Conservation (phyloP, 2,888 invertebrate genomes). For the Neelides folsomi region DNA sequence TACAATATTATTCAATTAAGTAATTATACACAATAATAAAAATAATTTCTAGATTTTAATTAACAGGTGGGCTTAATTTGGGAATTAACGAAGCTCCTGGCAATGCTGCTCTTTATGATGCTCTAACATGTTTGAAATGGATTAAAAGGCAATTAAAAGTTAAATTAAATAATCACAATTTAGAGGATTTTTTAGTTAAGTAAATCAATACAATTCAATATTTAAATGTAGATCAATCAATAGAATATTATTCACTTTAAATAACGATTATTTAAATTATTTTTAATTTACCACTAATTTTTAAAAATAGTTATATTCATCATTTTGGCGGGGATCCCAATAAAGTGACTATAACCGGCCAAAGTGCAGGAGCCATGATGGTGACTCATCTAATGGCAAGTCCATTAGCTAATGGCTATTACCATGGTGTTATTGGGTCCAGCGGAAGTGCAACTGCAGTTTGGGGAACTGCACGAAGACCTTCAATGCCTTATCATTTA, state of each 20-base stretch:
- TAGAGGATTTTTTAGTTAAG: too few relatives aligned
- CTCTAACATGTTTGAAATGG: conserved; percentile 34
- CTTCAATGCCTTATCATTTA: conserved; percentile 6
- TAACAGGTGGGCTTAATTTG: conserved; percentile 5
- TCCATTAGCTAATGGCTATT: conserved; percentile 11
- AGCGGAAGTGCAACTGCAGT: too few relatives aligned
- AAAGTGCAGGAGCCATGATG: conserved; percentile 1
- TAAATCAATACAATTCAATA: too few relatives aligned
- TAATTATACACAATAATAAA: too few relatives aligned
- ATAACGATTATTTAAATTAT: too few relatives aligned
- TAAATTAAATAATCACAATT: too few relatives aligned
- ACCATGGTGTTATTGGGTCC: conserved; percentile 27
- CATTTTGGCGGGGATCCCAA: conserved; percentile 29
- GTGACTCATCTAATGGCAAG: conserved; percentile 21
- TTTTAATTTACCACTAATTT: too few relatives aligned
- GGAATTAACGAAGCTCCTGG: conserved; percentile 31
- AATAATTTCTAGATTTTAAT: too few relatives aligned
- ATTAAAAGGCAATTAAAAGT: conserved; percentile 9
- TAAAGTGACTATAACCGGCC: too few relatives aligned
- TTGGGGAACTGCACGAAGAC: neutral
- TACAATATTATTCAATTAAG: too few relatives aligned
- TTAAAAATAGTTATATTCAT: conserved; percentile 25
- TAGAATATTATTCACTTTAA: too few relatives aligned
- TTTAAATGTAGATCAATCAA: too few relatives aligned
- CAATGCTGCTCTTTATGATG: conserved; percentile 37